Evolutionary conservation across 2,888 invertebrate species (phyloP).

Genomic region (Thymelicus lineola): DNA sequence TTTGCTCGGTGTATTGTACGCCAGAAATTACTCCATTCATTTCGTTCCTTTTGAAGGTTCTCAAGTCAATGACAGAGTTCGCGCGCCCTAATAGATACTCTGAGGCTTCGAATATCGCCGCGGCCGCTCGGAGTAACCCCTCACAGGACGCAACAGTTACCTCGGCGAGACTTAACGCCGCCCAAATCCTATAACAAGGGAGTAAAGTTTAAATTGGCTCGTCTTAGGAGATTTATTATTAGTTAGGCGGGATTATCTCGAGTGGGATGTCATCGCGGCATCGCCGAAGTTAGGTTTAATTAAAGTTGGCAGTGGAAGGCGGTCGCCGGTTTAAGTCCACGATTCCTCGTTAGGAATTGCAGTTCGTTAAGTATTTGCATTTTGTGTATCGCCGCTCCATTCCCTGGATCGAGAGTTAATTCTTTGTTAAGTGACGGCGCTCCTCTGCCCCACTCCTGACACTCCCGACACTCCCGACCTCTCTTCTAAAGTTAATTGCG

Average conservation of each 20-base stretch:
- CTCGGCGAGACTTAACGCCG: conserved; percentile 42
- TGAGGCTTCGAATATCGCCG: conserved; percentile 51
- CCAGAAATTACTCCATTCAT: conserved; percentile 26
- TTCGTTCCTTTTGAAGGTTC: conserved; percentile 17
- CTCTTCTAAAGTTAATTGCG: conserved; percentile 32
- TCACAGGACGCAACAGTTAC: conserved; percentile 68
- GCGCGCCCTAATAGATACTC: conserved; percentile 32
- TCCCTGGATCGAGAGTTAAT: conserved; percentile 34
- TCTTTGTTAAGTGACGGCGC: conserved; percentile 33
- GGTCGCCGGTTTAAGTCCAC: conserved; percentile 60
- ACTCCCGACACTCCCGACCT: conserved; percentile 1
- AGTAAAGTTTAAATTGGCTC: conserved; percentile 47
- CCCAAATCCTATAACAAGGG: conserved; percentile 42
- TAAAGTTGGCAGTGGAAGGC: conserved; percentile 70
- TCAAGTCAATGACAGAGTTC: conserved; percentile 28
- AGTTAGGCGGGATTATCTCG: conserved; percentile 63
- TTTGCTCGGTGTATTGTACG: conserved; percentile 18
- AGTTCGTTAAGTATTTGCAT: conserved; percentile 69
- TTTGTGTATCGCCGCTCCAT: conserved; percentile 50
- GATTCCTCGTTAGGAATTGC: conserved; percentile 64
- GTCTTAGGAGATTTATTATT: conserved; percentile 19
- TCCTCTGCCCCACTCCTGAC: background rate
- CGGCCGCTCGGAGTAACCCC: conserved; percentile 54
- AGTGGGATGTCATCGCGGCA: conserved; percentile 74
- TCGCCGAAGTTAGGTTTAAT: conserved; percentile 79